Evolutionary conservation across 2,797 vertebrate species (phyloP), one percentile per base, ranked within the genome.

Genomic region (Sebastes kiyomatsui): DNA sequence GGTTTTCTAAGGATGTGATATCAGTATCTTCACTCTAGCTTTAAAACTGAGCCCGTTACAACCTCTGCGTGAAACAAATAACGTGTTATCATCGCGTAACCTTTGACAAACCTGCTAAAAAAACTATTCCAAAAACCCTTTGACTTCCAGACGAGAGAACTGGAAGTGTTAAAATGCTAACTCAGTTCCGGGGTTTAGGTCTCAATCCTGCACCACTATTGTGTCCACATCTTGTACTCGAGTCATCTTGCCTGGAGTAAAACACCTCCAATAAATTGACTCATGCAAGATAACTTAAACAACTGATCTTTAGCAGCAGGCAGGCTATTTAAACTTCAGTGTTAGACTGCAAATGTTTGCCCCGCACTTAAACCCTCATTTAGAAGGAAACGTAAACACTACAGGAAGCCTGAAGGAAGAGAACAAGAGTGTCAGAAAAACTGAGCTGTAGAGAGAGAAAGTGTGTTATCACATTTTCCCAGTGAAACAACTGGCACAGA

Each of bases 401-500:
- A 30, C n/a, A 74, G 16, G 33, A 49, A 42, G 77, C 82, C 83
- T 42, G 33, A 46, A 77, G 75, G 61, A 35, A 65, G 23, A 72
- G 56, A 42, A 46, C 16, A 38, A 56, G 4, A 33, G 30, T 54
- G 30, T 72, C 23, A 61, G 58, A 56, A 22, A 72, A 65, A 49
- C 22, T n/a, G 30, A 77, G 79, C 73, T 62, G 30, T 6, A 25
- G 25, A 33, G 46, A 69, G 28, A 79, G 16, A 58, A 38, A n/a
- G 75, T 46, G 66, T 70, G 87, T 90, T 80, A 90, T 90, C 88
- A 77, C 83, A 72, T 62, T 59, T 75, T 81, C 67, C 32, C 72
- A 81, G 82, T 67, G 22, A 75, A 87, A 81, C 88, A 88, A 84
- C 86, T 88, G 88, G 80, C 77, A 80, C 56, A 66, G 75, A 73